phyloP scores from a whole-genome alignment of 92 coral and sea anemone species.

The Porites lobata region DNA sequence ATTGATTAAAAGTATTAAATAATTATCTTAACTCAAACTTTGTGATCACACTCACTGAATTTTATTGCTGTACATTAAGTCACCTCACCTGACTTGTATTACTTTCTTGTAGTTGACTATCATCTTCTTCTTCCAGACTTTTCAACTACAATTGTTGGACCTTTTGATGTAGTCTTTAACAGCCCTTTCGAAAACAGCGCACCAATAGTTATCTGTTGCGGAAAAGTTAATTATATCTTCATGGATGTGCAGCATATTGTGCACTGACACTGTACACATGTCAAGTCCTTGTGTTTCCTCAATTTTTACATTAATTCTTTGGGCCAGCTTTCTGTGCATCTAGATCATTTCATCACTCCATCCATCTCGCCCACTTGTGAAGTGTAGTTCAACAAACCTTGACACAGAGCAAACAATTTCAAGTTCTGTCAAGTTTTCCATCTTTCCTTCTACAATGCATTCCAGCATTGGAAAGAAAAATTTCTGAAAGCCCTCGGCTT shows the following conservation, averaged over 20 bases:
- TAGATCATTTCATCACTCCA: constrained; percentile 71
- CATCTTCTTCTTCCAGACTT: constrained; percentile 19
- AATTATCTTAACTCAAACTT: no score
- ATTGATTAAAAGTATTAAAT: no score
- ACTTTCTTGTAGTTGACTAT: background rate
- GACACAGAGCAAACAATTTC: constrained; percentile 64
- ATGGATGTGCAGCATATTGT: constrained; percentile 70
- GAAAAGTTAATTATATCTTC: constrained; percentile 73
- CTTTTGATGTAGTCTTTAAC: constrained; percentile 74
- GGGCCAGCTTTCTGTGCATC: constrained; percentile 54
- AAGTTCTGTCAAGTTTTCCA: constrained; percentile 46
- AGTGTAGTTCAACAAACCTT: constrained; percentile 62
- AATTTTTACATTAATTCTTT: constrained; percentile 61
- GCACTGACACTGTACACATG: constrained; percentile 82
- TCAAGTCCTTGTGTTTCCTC: constrained; percentile 79
- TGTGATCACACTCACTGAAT: background rate
- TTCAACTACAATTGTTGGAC: constrained; percentile 72
- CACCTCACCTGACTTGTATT: constrained; percentile 7
- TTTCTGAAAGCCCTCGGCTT: constrained; percentile 68
- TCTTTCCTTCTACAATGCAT: constrained; percentile 47
- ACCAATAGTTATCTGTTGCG: constrained; percentile 83
- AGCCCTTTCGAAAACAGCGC: constrained; percentile 83
- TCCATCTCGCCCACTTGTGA: constrained; percentile 66
- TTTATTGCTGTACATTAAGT: no score
- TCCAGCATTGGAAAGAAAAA: constrained; percentile 63